phyloP scores from a whole-genome alignment of 1,140 invertebrate species.

The Drosophila saltans region DNA sequence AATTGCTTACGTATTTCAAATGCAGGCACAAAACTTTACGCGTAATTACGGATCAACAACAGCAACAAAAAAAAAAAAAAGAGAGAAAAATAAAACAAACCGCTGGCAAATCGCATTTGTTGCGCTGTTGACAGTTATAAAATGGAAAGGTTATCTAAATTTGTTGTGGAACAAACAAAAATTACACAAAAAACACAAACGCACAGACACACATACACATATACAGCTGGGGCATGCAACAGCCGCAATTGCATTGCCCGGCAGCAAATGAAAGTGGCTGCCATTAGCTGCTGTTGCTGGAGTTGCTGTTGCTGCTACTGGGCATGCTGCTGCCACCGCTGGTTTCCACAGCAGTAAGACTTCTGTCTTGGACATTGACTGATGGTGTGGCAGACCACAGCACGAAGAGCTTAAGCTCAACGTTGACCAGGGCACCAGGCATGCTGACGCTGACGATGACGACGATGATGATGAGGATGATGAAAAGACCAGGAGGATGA shows the following conservation, averaged over 20 bases:
- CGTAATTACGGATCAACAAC: conserved; percentile 53
- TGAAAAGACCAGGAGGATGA: conserved; percentile 12
- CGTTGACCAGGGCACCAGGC: conserved; percentile 7
- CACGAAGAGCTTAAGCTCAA: conserved; percentile 28
- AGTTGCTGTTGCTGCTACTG: conserved; percentile 25
- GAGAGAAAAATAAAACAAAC: conserved; percentile 49
- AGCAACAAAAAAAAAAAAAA: conserved; percentile 22
- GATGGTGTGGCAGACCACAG: conserved; percentile 46
- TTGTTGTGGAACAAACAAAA: conserved; percentile 16
- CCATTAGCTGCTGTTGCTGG: conserved; percentile 30
- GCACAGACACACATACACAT: neutral
- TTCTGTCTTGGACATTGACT: conserved; percentile 66
- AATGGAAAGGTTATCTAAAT: conserved; percentile 72
- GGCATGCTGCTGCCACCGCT: neutral
- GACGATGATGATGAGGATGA: conserved; percentile 26
- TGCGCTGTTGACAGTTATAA: conserved; percentile 64
- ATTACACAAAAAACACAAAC: neutral
- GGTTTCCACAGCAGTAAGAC: conserved; percentile 4
- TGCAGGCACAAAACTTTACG: conserved; percentile 56
- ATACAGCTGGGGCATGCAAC: neutral
- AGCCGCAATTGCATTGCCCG: conserved; percentile 27
- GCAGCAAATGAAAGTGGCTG: conserved; percentile 33
- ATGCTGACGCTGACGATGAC: conserved; percentile 47
- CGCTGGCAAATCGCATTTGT: conserved; percentile 55
- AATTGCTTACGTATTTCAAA: conserved; percentile 68